phyloP scores from a whole-genome alignment of 1,140 invertebrate genomes.

The Sarcophaga bullata region DNA sequence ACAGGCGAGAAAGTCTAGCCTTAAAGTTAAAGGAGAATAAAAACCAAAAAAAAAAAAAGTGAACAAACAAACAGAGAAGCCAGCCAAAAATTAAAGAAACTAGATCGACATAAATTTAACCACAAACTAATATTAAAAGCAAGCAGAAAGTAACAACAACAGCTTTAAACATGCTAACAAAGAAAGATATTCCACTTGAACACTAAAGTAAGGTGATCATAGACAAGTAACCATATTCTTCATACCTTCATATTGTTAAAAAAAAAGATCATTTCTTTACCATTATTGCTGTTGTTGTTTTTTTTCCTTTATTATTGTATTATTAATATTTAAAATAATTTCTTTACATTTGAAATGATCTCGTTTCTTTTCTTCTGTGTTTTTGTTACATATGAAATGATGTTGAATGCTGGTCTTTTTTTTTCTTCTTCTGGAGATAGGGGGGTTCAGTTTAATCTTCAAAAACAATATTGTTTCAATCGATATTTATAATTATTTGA shows the following conservation, averaged over 20 bases:
- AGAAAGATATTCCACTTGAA: neutral
- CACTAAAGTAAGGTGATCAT: too few relatives aligned
- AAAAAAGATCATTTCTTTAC: neutral
- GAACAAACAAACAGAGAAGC: neutral
- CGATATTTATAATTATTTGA: neutral
- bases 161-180: too few relatives aligned
- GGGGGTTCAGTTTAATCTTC: neutral
- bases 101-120: neutral
- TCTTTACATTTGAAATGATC: neutral
- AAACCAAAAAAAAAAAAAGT: too few relatives aligned
- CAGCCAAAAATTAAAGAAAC: neutral
- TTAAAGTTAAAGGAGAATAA: neutral
- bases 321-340: neutral
- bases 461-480: slow-evolving; percentile 17
- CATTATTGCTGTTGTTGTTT: neutral
- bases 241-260: neutral
- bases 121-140: neutral
- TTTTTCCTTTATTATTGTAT: neutral
- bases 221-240: too few relatives aligned
- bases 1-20: neutral
- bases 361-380: too few relatives aligned
- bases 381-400: too few relatives aligned
- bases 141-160: neutral
- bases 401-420: neutral
- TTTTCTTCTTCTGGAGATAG: too few relatives aligned